These are phyloP conservation scores for Bucco capensis DNA, from an alignment of 2,113 vertebrate species.

Conservation along the genomic window DNA sequence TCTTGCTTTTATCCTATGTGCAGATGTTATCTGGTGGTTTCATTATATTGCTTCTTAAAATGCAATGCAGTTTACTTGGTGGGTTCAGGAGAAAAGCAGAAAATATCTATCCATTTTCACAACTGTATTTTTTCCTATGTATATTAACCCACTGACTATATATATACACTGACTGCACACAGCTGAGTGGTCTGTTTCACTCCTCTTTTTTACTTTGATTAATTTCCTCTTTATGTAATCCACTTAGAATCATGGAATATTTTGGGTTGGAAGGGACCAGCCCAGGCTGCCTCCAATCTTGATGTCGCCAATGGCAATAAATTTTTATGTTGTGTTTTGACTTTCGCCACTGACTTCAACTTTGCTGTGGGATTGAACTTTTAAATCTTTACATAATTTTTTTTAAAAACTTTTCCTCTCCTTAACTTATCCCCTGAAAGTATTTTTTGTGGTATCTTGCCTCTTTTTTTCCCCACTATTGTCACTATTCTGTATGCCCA, in stretches of 20 bases:
- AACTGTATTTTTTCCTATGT: neutral
- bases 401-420: neutral
- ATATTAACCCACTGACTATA: neutral
- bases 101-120: neutral
- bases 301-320: neutral
- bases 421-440: neutral
- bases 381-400: neutral
- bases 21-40: neutral
- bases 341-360: neutral
- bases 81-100: neutral
- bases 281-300: neutral
- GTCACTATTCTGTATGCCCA: neutral
- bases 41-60: neutral
- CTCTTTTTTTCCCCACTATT: neutral
- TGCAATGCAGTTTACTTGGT: neutral
- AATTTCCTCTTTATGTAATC: neutral
- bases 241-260: neutral
- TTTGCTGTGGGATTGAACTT: neutral
- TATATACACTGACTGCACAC: neutral
- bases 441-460: neutral
- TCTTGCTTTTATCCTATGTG: neutral
- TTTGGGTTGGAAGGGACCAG: neutral
- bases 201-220: neutral
- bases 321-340: neutral
- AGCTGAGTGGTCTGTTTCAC: neutral